Conservation (phyloP, 2,113 vertebrate species). For the Cheilinus undulatus region DNA sequence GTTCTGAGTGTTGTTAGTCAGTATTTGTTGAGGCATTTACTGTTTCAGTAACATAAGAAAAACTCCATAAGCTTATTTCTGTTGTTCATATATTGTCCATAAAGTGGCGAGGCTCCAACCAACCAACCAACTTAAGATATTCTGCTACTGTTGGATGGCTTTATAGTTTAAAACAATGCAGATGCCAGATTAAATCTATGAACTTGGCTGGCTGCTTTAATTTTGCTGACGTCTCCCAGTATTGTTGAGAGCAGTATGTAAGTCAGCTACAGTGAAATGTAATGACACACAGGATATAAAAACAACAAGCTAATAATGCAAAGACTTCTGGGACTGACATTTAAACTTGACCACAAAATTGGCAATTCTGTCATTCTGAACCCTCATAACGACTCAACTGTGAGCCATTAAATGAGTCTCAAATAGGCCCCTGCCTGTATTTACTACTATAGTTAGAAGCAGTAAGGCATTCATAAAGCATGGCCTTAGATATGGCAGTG, state of each 20-base stretch:
- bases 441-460: constrained; percentile 62
- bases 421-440: constrained; percentile 43
- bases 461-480: constrained; percentile 50
- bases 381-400: constrained; percentile 29
- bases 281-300: constrained; percentile 14
- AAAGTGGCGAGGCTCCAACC: too few relatives aligned
- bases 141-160: too few relatives aligned
- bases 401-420: constrained; percentile 47
- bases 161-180: too few relatives aligned
- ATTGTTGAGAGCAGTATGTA: constrained; percentile 15
- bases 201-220: constrained; percentile 13
- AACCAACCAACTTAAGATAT: too few relatives aligned
- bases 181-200: background rate
- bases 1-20: too few relatives aligned
- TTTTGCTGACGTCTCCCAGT: constrained; percentile 22
- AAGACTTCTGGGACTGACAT: constrained; percentile 16
- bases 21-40: too few relatives aligned
- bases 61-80: too few relatives aligned
- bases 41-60: too few relatives aligned
- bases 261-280: background rate
- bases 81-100: too few relatives aligned
- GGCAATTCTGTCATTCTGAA: constrained; percentile 23
- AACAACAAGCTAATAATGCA: constrained; percentile 21
- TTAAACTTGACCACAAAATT: constrained; percentile 56
- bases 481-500: constrained; percentile 63